Evolutionary conservation across 2,888 invertebrate genomes (phyloP).

Genomic region (Anthoptus insignis): DNA sequence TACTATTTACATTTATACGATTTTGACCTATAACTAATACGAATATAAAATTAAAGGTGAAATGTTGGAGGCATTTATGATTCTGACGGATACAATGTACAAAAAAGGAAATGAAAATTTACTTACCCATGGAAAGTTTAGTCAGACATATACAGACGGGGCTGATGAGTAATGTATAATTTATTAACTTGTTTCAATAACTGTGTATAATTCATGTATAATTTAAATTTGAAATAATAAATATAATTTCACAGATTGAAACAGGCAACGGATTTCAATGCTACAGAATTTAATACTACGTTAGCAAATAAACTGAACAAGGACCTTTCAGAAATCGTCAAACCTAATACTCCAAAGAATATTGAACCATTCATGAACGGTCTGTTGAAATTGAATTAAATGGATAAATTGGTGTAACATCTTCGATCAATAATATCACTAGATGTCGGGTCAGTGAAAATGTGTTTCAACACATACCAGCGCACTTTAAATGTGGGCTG

Average conservation of each 20-base stretch:
- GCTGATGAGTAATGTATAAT: conserved; percentile 64
- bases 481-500: too few species aligned
- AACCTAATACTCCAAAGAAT: conserved; percentile 59
- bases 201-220: not conserved
- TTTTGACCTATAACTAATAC: too few species aligned
- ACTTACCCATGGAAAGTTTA: conserved; percentile 64
- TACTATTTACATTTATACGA: too few species aligned
- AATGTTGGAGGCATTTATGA: conserved; percentile 68
- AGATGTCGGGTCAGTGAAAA: too few species aligned
- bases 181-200: not conserved
- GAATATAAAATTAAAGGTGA: conserved; percentile 56
- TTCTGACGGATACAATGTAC: conserved; percentile 67
- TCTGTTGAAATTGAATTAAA: too few species aligned
- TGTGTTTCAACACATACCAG: too few species aligned
- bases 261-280: conserved; percentile 59
- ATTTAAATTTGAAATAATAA: not conserved
- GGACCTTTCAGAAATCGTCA: conserved; percentile 55
- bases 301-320: conserved; percentile 59
- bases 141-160: conserved; percentile 63
- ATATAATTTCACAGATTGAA: conserved; percentile 58
- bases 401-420: too few species aligned
- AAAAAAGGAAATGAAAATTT: conserved; percentile 62
- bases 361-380: conserved; percentile 61
- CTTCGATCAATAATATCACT: too few species aligned
- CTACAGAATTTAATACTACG: conserved; percentile 59